Percentiles rank a stretch among this genome's conserved stretches.
Evolutionary conservation across 1,140 invertebrate genomes (phyloP).

Genomic region (Trichoplusia ni): DNA sequence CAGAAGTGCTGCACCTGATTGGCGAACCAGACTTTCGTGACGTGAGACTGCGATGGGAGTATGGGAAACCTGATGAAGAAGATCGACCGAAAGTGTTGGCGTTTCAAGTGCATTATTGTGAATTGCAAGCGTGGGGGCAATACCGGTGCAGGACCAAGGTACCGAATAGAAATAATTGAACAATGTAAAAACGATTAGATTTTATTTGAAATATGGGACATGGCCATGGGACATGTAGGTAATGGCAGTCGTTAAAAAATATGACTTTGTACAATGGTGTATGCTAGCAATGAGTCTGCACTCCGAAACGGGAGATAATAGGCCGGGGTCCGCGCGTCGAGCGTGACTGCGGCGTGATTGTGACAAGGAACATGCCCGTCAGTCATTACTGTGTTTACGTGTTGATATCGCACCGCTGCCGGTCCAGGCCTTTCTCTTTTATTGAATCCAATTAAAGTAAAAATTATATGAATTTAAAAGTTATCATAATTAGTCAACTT

Average conservation of each 20-base stretch:
- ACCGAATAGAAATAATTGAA: conserved; percentile 3
- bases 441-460: conserved; percentile 21
- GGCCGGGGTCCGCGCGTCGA: conserved; percentile 17
- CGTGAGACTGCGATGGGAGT: conserved; percentile 87
- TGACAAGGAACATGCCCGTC: conserved; percentile 23
- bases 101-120: conserved; percentile 88
- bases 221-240: not conserved
- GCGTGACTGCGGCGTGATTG: conserved; percentile 36
- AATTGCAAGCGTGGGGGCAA: conserved; percentile 88
- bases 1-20: conserved; percentile 85
- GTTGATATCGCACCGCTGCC: conserved; percentile 21
- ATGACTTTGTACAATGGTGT: conserved; percentile 1
- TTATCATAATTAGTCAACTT: not conserved
- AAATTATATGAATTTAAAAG: no score
- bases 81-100: conserved; percentile 61
- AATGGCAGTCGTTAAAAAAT: conserved; percentile 16
- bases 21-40: conserved; percentile 88
- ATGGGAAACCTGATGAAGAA: conserved; percentile 61
- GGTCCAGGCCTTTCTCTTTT: conserved; percentile 17
- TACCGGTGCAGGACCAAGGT: conserved; percentile 87
- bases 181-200: not conserved
- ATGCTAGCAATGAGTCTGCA: conserved; percentile 26
- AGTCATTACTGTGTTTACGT: conserved; percentile 35
- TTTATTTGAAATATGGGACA: not conserved
- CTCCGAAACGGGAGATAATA: conserved; percentile 44